phyloP scores from a whole-genome alignment of 1,140 invertebrate species.

The Leucophenga varia region DNA sequence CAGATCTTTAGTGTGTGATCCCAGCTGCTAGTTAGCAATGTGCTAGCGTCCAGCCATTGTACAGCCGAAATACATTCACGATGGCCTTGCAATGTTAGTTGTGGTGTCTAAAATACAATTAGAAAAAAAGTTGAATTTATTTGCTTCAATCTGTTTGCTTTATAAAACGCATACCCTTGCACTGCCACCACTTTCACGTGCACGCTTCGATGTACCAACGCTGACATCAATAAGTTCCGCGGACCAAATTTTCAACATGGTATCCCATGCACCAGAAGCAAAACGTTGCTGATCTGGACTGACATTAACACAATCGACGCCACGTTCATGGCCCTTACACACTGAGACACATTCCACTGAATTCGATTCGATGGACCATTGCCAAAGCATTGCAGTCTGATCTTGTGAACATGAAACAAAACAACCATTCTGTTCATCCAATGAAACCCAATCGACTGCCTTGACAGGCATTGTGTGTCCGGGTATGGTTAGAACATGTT shows the following conservation, averaged over 20 bases:
- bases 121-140: background rate
- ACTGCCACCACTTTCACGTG: conserved; percentile 58
- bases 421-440: conserved; percentile 64
- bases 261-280: conserved; percentile 93
- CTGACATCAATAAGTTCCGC: conserved; percentile 59
- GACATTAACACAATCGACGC: conserved; percentile 81
- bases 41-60: conserved; percentile 76
- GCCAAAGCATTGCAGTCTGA: conserved; percentile 89
- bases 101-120: conserved; percentile 66
- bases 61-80: conserved; percentile 84
- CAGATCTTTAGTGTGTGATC: conserved; percentile 95
- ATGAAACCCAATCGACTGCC: conserved; percentile 81
- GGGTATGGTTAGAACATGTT: conserved; percentile 78
- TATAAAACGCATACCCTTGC: conserved; percentile 55
- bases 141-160: too few relatives aligned
- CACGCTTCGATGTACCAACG: conserved; percentile 32
- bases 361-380: conserved; percentile 77
- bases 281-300: conserved; percentile 67
- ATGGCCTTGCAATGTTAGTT: conserved; percentile 89
- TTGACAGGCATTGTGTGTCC: conserved; percentile 86
- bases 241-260: conserved; percentile 77
- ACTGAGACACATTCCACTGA: conserved; percentile 77
- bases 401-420: conserved; percentile 92
- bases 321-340: conserved; percentile 85
- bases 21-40: conserved; percentile 84